phyloP scores from a whole-genome alignment of 2,113 vertebrate genomes.

The Uria lomvia region DNA sequence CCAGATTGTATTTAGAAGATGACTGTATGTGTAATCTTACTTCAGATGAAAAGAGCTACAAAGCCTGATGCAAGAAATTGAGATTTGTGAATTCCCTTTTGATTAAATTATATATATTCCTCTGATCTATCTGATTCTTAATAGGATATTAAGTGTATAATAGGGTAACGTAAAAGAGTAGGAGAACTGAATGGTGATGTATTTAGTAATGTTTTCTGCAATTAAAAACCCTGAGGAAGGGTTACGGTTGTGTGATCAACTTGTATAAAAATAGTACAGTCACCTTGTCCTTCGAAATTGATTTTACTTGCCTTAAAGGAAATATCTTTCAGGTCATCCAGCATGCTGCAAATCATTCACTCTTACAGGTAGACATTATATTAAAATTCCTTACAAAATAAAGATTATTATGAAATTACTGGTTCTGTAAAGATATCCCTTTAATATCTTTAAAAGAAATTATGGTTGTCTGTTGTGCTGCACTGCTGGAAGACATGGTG shows the following conservation, averaged over 20 bases:
- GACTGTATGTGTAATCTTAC: neutral
- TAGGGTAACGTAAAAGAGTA: neutral
- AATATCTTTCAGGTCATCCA: neutral
- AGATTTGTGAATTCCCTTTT: neutral
- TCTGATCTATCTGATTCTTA: neutral
- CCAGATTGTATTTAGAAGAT: neutral
- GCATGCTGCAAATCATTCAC: neutral
- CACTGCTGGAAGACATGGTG: neutral
- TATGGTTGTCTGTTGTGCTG: neutral
- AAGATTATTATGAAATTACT: neutral
- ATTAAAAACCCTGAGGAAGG: neutral
- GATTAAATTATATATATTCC: neutral
- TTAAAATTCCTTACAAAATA: neutral
- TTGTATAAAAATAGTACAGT: slow-evolving; percentile 18
- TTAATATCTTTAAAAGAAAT: neutral
- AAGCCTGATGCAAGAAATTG: neutral
- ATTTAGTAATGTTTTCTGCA: slow-evolving; percentile 30
- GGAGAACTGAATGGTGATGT: neutral
- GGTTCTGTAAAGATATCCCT: neutral
- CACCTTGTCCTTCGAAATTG: slow-evolving; percentile 32
- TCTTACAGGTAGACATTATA: neutral
- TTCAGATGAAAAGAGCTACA: neutral
- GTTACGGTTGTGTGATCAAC: neutral
- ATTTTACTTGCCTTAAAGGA: slow-evolving; percentile 2
- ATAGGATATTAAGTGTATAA: neutral